Conservation (phyloP, 1,140 invertebrate genomes). For the Pemphigus obesinymphae region DNA sequence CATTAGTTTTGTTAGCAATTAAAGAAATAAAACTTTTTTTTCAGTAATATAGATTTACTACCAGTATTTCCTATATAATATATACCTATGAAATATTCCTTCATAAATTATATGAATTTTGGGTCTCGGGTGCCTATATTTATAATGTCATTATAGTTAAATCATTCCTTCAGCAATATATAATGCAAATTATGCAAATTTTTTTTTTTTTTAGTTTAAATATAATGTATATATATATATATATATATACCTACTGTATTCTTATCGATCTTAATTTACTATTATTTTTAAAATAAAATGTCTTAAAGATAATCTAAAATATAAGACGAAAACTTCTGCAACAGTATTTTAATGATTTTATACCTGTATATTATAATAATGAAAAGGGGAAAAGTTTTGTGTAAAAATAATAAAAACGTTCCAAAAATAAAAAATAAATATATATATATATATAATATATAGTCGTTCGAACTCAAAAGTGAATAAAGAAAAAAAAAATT, state of each 20-base stretch:
- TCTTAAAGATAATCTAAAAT: neutral
- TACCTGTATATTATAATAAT: no score
- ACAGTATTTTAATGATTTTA: constrained; percentile 3
- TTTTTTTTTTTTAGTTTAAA: no score
- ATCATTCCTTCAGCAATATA: no score
- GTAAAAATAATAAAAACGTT: constrained; percentile 4
- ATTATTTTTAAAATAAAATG: neutral
- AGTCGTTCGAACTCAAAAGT: neutral
- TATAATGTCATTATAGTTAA: neutral
- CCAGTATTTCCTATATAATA: no score
- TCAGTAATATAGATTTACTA: neutral
- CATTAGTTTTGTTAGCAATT: neutral
- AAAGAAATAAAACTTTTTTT: neutral
- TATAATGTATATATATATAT: neutral
- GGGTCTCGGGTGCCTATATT: no score
- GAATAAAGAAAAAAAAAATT: neutral
- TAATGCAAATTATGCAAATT: no score
- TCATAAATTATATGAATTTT: no score
- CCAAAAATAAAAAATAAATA: no score
- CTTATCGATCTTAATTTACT: no score
- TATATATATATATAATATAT: no score
- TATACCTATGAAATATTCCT: no score
- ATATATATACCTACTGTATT: neutral
- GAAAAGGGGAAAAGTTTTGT: neutral
- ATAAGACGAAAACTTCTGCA: neutral